Evolutionary conservation across 2,888 invertebrate genomes (phyloP), one percentile per base, ranked within the genome.

Genomic region (Gymnosoma rotundatum): DNA sequence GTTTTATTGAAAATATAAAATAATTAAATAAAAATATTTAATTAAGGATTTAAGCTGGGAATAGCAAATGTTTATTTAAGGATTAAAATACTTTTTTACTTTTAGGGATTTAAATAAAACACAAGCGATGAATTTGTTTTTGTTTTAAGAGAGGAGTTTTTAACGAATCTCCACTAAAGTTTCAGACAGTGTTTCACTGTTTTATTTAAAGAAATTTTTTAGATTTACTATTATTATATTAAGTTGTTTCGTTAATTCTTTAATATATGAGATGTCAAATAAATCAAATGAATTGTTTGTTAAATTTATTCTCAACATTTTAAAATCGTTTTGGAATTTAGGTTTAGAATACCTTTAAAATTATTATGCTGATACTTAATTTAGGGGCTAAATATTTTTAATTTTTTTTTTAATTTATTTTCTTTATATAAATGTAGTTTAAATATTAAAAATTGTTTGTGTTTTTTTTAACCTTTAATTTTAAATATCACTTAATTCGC

Each of bases 151-250:
- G 21, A 52, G 76, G 66, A 72, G 58, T 54, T 66, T 63, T 61
- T 75, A 72, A 72, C 52, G 72, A 82, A 72, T 54, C 60, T 76
- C 67, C 60, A 72, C 81, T 72, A 82, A 72, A 70, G 76, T 72
- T 67, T 78, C 45, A 67, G 78, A 82, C 54, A 73, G 61, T 61
- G 48, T 63, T 67, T 60, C 14, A 60, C 10, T 42, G 48, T 70
- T 58, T 80, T 67, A 66, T 61, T 67, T 6, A 63, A 70, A 70
- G 61, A 78, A 70, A 52, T 78, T 63, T 78, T 7, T 56, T 36
- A 63, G 45, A 63, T 45, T 54, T 67, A 52, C n/a, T 32, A 52
- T 61, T n/a, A 61, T 78, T 20, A 78, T 69, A 54, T 48, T 61
- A 25, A 45, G 32, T 48, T 45, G 4, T 61, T 63, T 48, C 2